Evolutionary conservation across 2,797 vertebrate species (phyloP).

Genomic region (Protosalanx chinensis): DNA sequence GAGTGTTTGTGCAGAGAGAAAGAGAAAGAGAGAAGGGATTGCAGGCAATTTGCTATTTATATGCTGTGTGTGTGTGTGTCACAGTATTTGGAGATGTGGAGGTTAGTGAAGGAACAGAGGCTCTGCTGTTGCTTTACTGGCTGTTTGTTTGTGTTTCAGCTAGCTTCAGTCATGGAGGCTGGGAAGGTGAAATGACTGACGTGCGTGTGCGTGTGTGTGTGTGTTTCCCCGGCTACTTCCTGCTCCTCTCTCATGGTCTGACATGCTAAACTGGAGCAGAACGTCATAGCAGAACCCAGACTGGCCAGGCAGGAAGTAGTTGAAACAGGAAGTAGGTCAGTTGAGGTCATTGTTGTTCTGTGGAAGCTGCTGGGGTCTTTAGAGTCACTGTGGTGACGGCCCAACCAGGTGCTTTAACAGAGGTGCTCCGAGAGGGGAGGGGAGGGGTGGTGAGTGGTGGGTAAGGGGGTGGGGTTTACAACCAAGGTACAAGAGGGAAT

Average conservation of each 20-base stretch:
- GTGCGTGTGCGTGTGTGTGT: constrained; percentile 18
- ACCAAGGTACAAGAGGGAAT: constrained; percentile 36
- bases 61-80: constrained; percentile 26
- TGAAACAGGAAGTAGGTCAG: constrained; percentile 55
- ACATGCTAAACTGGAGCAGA: constrained; percentile 1
- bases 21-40: too few species aligned
- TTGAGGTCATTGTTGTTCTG: constrained; percentile 37
- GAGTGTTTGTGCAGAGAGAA: constrained; percentile 9
- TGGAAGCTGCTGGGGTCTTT: constrained; percentile 43
- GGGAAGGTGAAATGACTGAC: constrained; percentile 38
- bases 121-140: too few species aligned
- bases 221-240: constrained; percentile 40
- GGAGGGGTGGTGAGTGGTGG: background rate
- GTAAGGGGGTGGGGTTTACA: constrained; percentile 32
- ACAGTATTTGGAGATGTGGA: constrained; percentile 52
- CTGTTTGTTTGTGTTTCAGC: constrained; percentile 39
- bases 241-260: constrained; percentile 24
- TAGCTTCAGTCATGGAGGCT: constrained; percentile 43
- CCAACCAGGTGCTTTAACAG: constrained; percentile 28
- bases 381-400: constrained; percentile 35
- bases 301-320: constrained; percentile 27
- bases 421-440: background rate
- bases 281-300: constrained; percentile 32
- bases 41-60: constrained; percentile 1
- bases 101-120: constrained; percentile 22